A percentile compares a stretch with the other conserved stretches of the same genome.
These are phyloP conservation scores for Podarcis raffonei DNA, from an alignment of 2,113 vertebrate genomes.

Conservation along the genomic window DNA sequence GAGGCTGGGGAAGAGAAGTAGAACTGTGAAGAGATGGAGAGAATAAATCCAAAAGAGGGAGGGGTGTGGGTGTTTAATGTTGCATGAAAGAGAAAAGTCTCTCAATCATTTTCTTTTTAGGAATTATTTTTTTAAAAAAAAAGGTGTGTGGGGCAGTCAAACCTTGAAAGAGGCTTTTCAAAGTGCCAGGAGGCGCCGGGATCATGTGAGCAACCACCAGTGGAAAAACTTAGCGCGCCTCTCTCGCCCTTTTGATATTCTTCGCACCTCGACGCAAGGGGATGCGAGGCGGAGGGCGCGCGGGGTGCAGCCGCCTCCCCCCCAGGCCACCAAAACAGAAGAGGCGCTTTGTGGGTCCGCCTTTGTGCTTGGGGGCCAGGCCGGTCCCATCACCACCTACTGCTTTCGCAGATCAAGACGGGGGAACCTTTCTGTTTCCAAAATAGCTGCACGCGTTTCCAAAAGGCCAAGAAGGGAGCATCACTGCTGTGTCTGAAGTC, in stretches of 20 bases:
- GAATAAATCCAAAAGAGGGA: constrained; percentile 47
- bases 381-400: background rate
- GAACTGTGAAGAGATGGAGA: constrained; percentile 30
- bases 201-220: constrained; percentile 63
- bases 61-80: constrained; percentile 17
- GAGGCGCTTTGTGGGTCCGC: constrained; percentile 65
- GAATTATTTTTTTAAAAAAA: constrained; percentile 19
- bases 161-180: constrained; percentile 61
- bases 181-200: constrained; percentile 53
- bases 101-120: constrained; percentile 24
- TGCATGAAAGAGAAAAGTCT: constrained; percentile 39
- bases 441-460: constrained; percentile 65
- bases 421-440: constrained; percentile 70
- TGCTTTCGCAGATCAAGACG: constrained; percentile 55
- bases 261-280: constrained; percentile 64
- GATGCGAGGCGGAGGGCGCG: constrained; percentile 51
- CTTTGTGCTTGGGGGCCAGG: constrained; percentile 61
- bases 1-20: constrained; percentile 11
- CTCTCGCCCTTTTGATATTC: constrained; percentile 49
- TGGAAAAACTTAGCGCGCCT: constrained; percentile 44
- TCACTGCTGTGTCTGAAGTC: constrained; percentile 22
- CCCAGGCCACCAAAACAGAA: constrained; percentile 59
- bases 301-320: constrained; percentile 55
- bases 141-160: constrained; percentile 8
- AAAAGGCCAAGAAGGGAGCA: constrained; percentile 60